A percentile compares a stretch with the other conserved stretches of the same genome.
phyloP scores from a whole-genome alignment of 2,113 vertebrate species.

The Telmatochromis sp. region DNA sequence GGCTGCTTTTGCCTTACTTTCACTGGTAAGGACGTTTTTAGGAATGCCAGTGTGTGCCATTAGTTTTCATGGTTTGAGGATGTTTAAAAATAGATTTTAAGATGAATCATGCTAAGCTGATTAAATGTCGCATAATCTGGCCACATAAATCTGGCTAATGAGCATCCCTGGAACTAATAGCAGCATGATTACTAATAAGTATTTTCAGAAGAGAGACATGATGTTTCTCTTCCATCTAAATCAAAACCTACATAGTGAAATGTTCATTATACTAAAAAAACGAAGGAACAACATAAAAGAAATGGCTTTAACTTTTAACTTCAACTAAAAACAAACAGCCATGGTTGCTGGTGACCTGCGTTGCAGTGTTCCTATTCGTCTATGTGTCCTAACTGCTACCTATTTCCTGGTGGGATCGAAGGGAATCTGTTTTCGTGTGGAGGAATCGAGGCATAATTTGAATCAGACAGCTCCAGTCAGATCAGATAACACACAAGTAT shows the following conservation, averaged over 20 bases:
- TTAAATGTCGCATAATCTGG: neutral
- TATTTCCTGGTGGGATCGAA: neutral
- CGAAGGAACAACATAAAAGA: fast-evolving
- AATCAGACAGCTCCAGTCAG: neutral
- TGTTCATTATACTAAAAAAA: neutral
- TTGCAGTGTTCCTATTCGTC: neutral
- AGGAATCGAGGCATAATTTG: neutral
- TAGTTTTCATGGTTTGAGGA: neutral
- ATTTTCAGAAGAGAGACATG: neutral
- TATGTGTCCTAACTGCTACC: neutral
- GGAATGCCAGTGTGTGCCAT: neutral
- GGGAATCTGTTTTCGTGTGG: neutral
- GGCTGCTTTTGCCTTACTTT: slow-evolving; percentile 38
- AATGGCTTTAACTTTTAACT: neutral
- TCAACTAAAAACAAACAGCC: neutral
- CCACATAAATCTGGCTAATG: neutral
- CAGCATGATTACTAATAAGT: neutral
- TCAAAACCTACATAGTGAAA: neutral
- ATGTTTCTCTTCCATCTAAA: neutral
- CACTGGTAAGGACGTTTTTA: slow-evolving; percentile 48
- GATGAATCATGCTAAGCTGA: neutral
- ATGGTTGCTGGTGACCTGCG: neutral
- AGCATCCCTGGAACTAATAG: neutral
- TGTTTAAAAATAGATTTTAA: neutral
- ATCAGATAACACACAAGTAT: neutral